phyloP scores from a whole-genome alignment of 2,888 invertebrate species.

The Eutolmus rufibarbis region DNA sequence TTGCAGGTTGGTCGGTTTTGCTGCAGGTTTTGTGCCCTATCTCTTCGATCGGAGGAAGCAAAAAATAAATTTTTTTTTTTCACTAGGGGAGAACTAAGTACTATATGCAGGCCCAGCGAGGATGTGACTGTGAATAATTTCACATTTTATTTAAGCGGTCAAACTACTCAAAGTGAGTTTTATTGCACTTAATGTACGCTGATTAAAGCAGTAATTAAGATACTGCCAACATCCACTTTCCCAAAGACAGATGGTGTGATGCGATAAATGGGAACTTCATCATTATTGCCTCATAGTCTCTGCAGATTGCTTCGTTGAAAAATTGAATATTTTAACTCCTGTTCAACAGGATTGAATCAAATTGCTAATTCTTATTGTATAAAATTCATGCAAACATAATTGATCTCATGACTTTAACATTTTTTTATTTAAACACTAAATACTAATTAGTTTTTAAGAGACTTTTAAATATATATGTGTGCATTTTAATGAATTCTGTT shows the following conservation, averaged over 20 bases:
- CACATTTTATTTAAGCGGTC: neutral
- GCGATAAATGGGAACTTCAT: neutral
- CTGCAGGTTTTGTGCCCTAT: conserved; percentile 18
- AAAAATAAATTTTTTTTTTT: neutral
- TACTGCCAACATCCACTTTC: neutral
- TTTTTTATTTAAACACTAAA: neutral
- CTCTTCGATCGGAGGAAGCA: conserved; percentile 14
- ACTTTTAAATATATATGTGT: too few species aligned
- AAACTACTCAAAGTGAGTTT: neutral
- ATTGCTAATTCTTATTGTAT: neutral
- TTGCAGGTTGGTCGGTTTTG: neutral
- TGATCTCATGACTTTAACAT: neutral
- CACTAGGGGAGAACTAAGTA: neutral
- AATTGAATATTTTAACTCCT: neutral
- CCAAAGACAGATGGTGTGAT: neutral
- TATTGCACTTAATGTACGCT: neutral
- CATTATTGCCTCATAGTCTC: neutral
- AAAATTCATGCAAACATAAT: neutral
- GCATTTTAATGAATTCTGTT: too few species aligned
- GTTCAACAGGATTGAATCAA: neutral
- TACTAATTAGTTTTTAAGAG: too few species aligned
- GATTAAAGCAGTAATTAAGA: neutral
- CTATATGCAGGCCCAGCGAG: neutral
- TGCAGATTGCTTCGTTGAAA: neutral
- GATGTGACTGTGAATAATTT: conserved; percentile 34